Evolutionary conservation across 2,797 vertebrate genomes (phyloP), one percentile per base, ranked within the genome.

Genomic region (Pseudopleuronectes americanus): DNA sequence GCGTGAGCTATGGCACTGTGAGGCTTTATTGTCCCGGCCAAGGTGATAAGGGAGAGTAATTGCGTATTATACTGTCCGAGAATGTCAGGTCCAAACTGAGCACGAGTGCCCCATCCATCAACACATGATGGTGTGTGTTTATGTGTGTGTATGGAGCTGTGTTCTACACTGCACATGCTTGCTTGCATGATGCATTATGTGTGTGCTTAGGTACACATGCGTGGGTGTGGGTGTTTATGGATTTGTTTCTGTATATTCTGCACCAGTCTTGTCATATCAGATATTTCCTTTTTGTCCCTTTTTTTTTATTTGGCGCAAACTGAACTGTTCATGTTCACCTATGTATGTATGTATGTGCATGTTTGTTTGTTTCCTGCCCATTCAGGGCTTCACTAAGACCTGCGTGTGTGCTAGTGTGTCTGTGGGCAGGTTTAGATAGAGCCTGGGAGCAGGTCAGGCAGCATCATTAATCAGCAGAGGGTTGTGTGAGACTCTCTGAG

Each of bases 21-120:
- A 96, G 96, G 95, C 96, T 97, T 99, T 98, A 98, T 98, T 97
- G 97, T 98, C 95, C 96, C 96, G 94, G 96, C 95, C 96, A 97
- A 98, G 97, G 96, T 99, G 97, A 99, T 99, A 98, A 99, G 97
- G 96, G 96, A 98, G 97, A 99, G 97, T 98, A 98, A 99, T 99
- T 97, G 96, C 96, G 96, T 98, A 98, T 99, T 98, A 98, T 98
- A 95, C 96, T 97, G 96, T 98, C 97, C 96, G 92, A 95, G 97
- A 98, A 96, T 97, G 98, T 99, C 97, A 97, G 96, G 96, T 97
- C 96, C 96, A 97, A 96, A 96, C 96, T 96, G 95, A 95, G 96
- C 95, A 94, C 93, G 94, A 96, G 95, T 94, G 95, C 95, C 96
- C 96, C 96, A 98, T 99, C 96, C 95, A 97, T 98, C 97, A 97